A percentile compares a stretch with the other conserved stretches of the same genome.
Conservation (phyloP, 2,113 vertebrate genomes). For the Lichenostomus cassidix region DNA sequence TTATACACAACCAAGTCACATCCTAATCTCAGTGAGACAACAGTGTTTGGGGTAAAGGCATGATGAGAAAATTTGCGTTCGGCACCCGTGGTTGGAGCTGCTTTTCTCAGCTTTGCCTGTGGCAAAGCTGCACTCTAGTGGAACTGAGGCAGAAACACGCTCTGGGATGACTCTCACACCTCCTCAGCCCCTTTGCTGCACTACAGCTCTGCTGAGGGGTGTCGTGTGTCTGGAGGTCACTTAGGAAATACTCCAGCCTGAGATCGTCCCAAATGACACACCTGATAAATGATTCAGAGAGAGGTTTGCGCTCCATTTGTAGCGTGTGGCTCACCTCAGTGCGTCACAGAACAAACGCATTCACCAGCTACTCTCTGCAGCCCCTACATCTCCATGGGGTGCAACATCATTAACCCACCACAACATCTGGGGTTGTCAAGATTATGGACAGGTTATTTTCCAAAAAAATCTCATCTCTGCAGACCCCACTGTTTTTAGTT, state of each 20-base stretch:
- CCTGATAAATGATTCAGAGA: no score
- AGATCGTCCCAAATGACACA: no score
- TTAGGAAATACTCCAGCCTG: background rate
- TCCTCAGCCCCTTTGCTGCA: background rate
- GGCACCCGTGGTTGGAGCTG: background rate
- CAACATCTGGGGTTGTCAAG: background rate
- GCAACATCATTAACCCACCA: background rate
- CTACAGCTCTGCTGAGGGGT: background rate
- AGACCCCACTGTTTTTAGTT: background rate
- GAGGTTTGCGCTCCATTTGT: rapidly evolving
- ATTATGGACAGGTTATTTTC: background rate
- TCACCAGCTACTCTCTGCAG: rapidly evolving
- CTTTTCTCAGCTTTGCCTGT: background rate
- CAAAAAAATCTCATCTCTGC: background rate
- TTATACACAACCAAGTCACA: background rate
- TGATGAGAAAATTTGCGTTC: background rate
- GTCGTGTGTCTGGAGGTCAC: background rate
- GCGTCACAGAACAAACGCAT: background rate
- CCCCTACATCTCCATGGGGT: background rate
- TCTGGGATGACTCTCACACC: background rate
- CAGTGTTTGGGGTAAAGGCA: background rate
- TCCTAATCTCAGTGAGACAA: background rate
- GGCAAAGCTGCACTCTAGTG: constrained; percentile 53
- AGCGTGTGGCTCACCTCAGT: rapidly evolving
- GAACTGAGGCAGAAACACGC: background rate